Percentiles rank a stretch among this genome's conserved stretches.
phyloP scores from a whole-genome alignment of 2,888 invertebrate species.

The Campaea margaritaria region DNA sequence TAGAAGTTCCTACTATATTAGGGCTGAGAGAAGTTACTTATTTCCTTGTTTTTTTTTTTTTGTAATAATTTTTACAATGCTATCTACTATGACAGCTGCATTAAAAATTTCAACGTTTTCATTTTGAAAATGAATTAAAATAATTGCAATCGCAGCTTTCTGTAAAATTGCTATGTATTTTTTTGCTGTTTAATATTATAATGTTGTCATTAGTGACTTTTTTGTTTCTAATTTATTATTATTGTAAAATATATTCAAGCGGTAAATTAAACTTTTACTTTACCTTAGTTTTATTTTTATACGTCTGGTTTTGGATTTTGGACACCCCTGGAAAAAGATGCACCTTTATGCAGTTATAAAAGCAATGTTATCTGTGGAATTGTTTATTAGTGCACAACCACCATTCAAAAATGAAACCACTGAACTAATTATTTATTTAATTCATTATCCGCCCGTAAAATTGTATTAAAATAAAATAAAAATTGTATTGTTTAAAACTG shows the following conservation, averaged over 20 bases:
- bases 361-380: conserved; percentile 25
- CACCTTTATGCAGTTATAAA: conserved; percentile 34
- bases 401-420: conserved; percentile 26
- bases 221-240: too few relatives aligned
- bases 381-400: conserved; percentile 27
- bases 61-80: too few relatives aligned
- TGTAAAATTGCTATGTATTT: neutral
- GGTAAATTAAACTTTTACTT: too few relatives aligned
- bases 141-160: neutral
- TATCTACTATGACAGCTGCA: too few relatives aligned
- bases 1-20: conserved; percentile 3
- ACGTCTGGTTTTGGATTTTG: neutral
- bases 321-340: conserved; percentile 34
- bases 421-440: neutral
- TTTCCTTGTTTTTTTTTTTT: neutral
- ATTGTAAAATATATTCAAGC: too few relatives aligned
- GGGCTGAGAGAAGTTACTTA: conserved; percentile 19
- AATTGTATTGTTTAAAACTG: conserved; percentile 9
- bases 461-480: neutral
- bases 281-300: too few relatives aligned
- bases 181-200: too few relatives aligned
- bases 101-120: too few relatives aligned
- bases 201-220: too few relatives aligned
- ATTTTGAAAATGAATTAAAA: neutral
- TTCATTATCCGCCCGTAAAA: neutral